Conservation (phyloP, 2,888 invertebrate species). For the Tetranychus piercei region DNA sequence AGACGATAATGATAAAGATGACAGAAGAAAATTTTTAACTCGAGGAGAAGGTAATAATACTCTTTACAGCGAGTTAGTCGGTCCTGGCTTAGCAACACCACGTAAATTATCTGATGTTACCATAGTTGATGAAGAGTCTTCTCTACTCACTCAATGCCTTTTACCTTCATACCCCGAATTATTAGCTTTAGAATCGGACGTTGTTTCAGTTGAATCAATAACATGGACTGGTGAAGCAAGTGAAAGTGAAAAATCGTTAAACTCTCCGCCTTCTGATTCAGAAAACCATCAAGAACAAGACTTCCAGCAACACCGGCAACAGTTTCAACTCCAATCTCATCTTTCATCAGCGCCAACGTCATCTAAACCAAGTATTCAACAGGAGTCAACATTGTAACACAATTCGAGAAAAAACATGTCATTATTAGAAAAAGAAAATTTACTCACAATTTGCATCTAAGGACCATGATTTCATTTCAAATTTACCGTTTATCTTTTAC, state of each 20-base stretch:
- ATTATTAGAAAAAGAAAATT: not conserved
- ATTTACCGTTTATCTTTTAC: too few species aligned
- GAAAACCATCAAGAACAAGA: not conserved
- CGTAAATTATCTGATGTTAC: constrained; percentile 21
- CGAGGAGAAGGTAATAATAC: too few species aligned
- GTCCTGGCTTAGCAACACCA: not conserved
- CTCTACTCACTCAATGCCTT: constrained; percentile 25
- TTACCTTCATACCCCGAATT: constrained; percentile 25
- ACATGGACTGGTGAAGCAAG: constrained; percentile 17
- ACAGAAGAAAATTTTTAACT: not conserved
- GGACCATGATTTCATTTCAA: too few species aligned
- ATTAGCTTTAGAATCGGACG: constrained; percentile 9
- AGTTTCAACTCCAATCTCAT: not conserved
- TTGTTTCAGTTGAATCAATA: constrained; percentile 15
- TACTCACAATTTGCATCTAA: not conserved
- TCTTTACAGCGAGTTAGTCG: too few species aligned
- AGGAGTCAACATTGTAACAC: not conserved
- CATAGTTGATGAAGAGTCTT: constrained; percentile 25
- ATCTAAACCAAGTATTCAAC: not conserved
- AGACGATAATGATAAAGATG: not conserved
- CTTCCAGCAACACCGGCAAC: not conserved
- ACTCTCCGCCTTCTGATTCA: not conserved
- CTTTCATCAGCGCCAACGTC: too few species aligned
- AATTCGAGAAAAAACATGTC: not conserved
- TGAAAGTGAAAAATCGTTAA: not conserved